Evolutionary conservation across 2,888 invertebrate species (phyloP), one percentile per base, ranked within the genome.

Genomic region (Andrena camellia): DNA sequence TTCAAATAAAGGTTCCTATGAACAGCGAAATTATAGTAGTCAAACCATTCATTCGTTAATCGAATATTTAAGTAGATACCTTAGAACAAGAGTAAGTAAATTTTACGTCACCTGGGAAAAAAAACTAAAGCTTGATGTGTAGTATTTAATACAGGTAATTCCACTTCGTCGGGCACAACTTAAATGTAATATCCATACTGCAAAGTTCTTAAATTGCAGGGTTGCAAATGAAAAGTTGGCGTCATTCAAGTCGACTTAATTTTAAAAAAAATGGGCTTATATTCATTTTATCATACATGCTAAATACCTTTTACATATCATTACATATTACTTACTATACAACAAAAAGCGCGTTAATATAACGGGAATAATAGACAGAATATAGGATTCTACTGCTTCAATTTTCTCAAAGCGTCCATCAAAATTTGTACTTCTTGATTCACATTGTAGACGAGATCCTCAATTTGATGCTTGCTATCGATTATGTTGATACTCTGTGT

Each of bases 401-500:
- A 92, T 94, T 97, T 97, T 77, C 95, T 96, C 93, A 98, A 95
- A 7, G 97, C 96, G 90, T 97, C 97, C 89, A 96, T 95, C 20
- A 98, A 95, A 70, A 97, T 96, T 86, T 97, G 96, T 94, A 98
- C 96, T 94, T 98, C 98, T 85, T 96, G 96, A 89, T 96, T 96
- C 13, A 98, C 96, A 88, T 97, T 97, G 42, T 96, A 95, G 75
- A 99, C 97, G 13, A 99, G 95, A 86, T 97, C 97, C 86, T 97
- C 96, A 87, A 99, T 96, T 94, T 99, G 98, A 6, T 96, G 96
- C 90, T 98, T 97, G 1, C 98, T 98, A 94, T 99, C 98, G 83
- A 99, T 95, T 64, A 99, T 97, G 93, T 98, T 99, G 80, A 99
- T 97, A 89, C 97, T 97, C 94, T 98, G 98, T 0, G 99, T 99